Conservation (phyloP, 1,140 invertebrate genomes). For the Streblospio benedicti region DNA sequence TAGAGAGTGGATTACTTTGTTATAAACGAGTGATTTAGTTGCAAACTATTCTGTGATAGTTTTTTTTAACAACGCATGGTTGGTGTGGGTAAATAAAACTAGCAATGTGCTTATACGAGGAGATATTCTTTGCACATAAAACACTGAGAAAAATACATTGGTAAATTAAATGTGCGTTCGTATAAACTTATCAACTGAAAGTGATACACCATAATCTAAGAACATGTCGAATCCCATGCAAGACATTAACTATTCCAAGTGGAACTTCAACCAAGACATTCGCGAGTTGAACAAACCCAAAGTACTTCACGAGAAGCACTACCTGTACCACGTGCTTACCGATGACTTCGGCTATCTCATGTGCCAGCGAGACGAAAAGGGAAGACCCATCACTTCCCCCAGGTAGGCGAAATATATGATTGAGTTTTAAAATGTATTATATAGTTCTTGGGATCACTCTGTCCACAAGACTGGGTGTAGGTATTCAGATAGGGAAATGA, state of each 20-base stretch:
- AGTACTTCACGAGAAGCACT: conserved; percentile 30
- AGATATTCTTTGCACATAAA: too few species aligned
- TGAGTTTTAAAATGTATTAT: not conserved
- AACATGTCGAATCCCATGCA: conserved; percentile 30
- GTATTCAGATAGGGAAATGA: not conserved
- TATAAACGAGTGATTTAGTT: too few species aligned
- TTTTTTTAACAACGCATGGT: too few species aligned
- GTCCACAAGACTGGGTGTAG: not conserved
- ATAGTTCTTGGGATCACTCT: not conserved
- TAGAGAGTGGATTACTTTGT: too few species aligned
- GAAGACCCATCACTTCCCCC: conserved; percentile 30
- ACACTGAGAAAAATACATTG: too few species aligned
- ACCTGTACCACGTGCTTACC: conserved; percentile 27
- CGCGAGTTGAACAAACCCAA: conserved; percentile 24
- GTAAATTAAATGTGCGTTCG: too few species aligned
- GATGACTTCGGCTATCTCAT: conserved; percentile 25
- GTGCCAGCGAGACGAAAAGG: conserved; percentile 25
- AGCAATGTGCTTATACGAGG: too few species aligned
- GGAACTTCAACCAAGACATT: conserved; percentile 30
- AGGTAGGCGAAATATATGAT: conserved; percentile 20
- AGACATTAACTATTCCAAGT: conserved; percentile 27
- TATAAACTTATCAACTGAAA: not conserved
- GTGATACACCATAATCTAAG: too few species aligned
- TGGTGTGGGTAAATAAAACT: too few species aligned
- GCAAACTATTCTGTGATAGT: too few species aligned